Base-by-base conservation (phyloP, 2,797 vertebrate species). In the Nyctalus aviator region DNA sequence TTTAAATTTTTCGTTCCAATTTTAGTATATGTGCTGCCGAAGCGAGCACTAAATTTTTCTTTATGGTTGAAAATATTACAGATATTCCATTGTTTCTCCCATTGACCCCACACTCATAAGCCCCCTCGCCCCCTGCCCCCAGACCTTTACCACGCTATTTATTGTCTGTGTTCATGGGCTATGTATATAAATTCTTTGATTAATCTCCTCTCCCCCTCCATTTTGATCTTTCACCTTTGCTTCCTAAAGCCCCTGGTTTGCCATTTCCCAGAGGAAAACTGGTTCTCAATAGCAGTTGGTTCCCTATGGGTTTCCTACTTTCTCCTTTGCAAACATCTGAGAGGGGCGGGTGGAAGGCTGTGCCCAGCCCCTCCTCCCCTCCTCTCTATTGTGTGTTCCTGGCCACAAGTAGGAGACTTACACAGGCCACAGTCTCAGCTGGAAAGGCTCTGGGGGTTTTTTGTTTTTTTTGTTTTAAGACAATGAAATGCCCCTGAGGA, bases 381-480 rank as follows among this genome's bases (percentile, higher is more conserved):
- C 57, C 10, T 78, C 64, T 1, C 25, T 14, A 18, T 3, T 73
- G 48, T 18, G 23, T 71, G 32, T n/a, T 30, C 75, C 27, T 50
- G 85, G 32, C 59, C 37, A 10, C 37, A 76, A 32, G 44, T 25
- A 35, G 46, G 44, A 78, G 55, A 75, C 21, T 84, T 85, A 64
- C 48, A 37, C 75, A 75, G 37, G 81, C 35, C 57, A 75, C 37
- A 18, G 13, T 83, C 18, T 72, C 50, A 4, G 2, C 8, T 81
- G 72, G 59, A 44, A 95, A 93, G 35, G 14, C 12, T 94, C 50
- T 83, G 44, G 37, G 91, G 68, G 23, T 72, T 48, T 55, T 35
- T 41, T 21, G 23, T 48, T 86, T 55, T 72, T 82, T 55, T 72
- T 82, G 71, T 79, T 91, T 64, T 7, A 7, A 57, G 72, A 87